Evolutionary conservation across 2,888 invertebrate species (phyloP).

Genomic region (Platynereis dumerilii): DNA sequence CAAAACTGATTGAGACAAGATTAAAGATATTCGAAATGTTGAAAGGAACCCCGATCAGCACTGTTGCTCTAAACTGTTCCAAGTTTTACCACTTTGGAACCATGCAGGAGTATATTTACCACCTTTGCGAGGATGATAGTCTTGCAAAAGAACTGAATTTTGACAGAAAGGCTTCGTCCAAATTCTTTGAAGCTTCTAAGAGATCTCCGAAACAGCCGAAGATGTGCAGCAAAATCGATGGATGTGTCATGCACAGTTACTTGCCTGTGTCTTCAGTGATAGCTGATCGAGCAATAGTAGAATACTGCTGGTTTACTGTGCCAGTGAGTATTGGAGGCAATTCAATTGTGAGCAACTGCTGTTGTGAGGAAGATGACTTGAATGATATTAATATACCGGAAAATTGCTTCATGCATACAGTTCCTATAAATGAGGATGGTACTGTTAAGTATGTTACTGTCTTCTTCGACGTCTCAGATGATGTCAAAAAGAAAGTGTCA

Average conservation of each 20-base stretch:
- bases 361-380: constrained; percentile 31
- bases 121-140: constrained; percentile 49
- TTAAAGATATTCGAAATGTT: constrained; percentile 53
- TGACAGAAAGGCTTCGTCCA: constrained; percentile 45
- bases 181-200: neutral
- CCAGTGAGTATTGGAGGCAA: constrained; percentile 49
- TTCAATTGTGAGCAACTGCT: constrained; percentile 62
- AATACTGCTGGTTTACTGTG: constrained; percentile 60
- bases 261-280: constrained; percentile 44
- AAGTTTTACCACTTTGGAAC: constrained; percentile 66
- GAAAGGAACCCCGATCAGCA: constrained; percentile 48
- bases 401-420: constrained; percentile 56
- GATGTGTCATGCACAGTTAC: constrained; percentile 57
- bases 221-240: constrained; percentile 31
- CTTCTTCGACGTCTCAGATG: constrained; percentile 52
- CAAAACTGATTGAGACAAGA: constrained; percentile 48
- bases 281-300: constrained; percentile 50
- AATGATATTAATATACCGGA: constrained; percentile 41
- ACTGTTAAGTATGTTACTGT: constrained; percentile 51
- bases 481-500: constrained; percentile 50
- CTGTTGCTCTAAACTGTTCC: constrained; percentile 61
- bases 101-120: constrained; percentile 56
- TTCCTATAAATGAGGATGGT: constrained; percentile 44
- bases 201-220: neutral
- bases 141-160: constrained; percentile 49